Conservation (phyloP, 2,113 vertebrate species). For the Perca fluviatilis region DNA sequence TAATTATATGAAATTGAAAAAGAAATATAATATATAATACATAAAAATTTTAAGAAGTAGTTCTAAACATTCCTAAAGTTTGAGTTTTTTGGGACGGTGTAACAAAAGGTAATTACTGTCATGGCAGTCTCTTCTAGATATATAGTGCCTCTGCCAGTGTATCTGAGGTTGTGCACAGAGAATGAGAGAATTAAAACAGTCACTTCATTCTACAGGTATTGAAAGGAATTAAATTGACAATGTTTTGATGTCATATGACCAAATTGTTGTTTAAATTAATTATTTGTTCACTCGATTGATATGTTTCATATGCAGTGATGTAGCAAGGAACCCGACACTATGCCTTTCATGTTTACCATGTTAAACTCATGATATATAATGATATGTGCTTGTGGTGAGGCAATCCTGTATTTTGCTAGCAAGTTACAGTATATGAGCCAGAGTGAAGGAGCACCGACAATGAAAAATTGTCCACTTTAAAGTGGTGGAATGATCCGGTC, state of each 20-base stretch:
- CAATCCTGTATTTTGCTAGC: slow-evolving; percentile 4
- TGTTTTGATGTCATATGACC: neutral
- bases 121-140: neutral
- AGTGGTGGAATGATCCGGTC: slow-evolving; percentile 18
- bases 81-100: neutral
- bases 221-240: neutral
- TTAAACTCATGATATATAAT: neutral
- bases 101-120: neutral
- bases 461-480: slow-evolving; percentile 11
- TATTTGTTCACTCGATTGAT: neutral
- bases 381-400: slow-evolving; percentile 8
- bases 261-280: neutral
- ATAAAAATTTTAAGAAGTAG: neutral
- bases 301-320: neutral
- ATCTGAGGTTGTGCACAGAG: neutral
- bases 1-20: neutral
- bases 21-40: neutral
- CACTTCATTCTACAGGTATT: neutral
- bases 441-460: neutral
- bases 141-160: neutral
- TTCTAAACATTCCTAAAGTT: neutral
- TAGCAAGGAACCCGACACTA: neutral
- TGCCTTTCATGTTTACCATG: neutral
- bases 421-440: slow-evolving; percentile 9
- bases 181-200: neutral